phyloP scores from a whole-genome alignment of 2,113 vertebrate genomes.

The Pterophyllum scalare region DNA sequence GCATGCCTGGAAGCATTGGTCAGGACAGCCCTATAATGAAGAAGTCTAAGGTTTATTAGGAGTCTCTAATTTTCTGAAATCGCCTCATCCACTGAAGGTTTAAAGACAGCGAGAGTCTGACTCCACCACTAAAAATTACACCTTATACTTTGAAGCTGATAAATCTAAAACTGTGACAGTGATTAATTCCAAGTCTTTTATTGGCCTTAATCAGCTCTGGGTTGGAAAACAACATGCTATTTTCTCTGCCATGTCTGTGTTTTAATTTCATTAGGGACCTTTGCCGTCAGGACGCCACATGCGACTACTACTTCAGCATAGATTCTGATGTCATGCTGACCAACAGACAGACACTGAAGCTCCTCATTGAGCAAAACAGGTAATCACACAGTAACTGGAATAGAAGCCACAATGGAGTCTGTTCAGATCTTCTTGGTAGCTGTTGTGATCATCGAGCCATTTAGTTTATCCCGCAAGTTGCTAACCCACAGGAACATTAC shows the following conservation, averaged over 20 bases:
- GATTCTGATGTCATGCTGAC: constrained; percentile 95
- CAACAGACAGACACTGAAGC: constrained; percentile 90
- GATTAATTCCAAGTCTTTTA: constrained; percentile 33
- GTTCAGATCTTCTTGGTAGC: constrained; percentile 5
- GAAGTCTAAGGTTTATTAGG: constrained; percentile 47
- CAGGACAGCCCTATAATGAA: constrained; percentile 50
- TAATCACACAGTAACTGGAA: constrained; percentile 59
- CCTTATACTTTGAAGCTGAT: constrained; percentile 45
- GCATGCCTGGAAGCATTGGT: constrained; percentile 12
- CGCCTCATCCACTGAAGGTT: constrained; percentile 12
- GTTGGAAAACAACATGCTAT: constrained; percentile 17
- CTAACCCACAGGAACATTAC: constrained; percentile 70
- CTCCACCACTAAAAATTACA: constrained; percentile 39
- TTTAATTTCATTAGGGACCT: constrained; percentile 84
- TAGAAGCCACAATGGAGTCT: neutral
- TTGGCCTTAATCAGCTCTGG: constrained; percentile 29
- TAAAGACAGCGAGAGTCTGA: constrained; percentile 31
- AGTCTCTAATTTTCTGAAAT: constrained; percentile 57
- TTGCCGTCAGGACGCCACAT: constrained; percentile 89
- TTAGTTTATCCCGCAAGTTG: constrained; percentile 43
- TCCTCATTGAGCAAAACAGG: constrained; percentile 98
- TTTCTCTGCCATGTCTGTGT: constrained; percentile 21
- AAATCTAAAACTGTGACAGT: neutral
- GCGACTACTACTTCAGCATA: constrained; percentile 93
- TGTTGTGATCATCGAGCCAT: constrained; percentile 32